phyloP scores from a whole-genome alignment of 2,888 invertebrate species.

The Amblyjoppa proteus region DNA sequence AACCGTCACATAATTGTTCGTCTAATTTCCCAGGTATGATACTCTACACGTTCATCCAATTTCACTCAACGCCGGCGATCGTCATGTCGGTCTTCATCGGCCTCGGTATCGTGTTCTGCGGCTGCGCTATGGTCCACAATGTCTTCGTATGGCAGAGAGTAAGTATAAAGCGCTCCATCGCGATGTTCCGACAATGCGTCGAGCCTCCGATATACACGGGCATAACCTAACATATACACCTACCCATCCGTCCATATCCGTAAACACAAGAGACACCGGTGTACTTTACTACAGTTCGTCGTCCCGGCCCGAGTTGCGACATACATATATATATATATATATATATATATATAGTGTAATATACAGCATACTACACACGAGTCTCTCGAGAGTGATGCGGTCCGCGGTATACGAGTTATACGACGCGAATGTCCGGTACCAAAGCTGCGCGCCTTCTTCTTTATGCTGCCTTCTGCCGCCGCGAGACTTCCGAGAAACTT shows the following conservation, averaged over 20 bases:
- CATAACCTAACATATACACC: too few species aligned
- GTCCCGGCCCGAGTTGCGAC: conserved; percentile 5
- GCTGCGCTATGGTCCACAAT: conserved; percentile 97
- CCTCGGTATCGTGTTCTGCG: conserved; percentile 96
- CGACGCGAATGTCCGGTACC: conserved; percentile 44
- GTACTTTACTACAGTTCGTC: conserved; percentile 20
- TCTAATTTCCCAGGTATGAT: conserved; percentile 91
- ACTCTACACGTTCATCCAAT: conserved; percentile 96
- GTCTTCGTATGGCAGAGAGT: conserved; percentile 96
- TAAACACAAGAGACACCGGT: conserved; percentile 12
- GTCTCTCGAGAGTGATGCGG: conserved; percentile 25
- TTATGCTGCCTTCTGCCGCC: conserved; percentile 33
- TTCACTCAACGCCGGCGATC: conserved; percentile 96
- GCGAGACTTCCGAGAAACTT: conserved; percentile 58
- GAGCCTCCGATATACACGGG: conserved; percentile 16
- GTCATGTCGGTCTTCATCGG: conserved; percentile 96
- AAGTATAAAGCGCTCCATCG: conserved; percentile 69
- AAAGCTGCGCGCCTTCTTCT: conserved; percentile 24
- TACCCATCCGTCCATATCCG: conserved; percentile 7
- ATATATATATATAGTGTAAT: not conserved
- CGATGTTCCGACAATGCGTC: conserved; percentile 44
- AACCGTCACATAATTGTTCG: conserved; percentile 33
- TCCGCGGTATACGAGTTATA: conserved; percentile 27
- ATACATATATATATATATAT: not conserved
- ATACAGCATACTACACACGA: conserved; percentile 13